Evolutionary conservation across 2,888 invertebrate species (phyloP), one percentile per base, ranked within the genome.

Genomic region (Chalcis sispes): DNA sequence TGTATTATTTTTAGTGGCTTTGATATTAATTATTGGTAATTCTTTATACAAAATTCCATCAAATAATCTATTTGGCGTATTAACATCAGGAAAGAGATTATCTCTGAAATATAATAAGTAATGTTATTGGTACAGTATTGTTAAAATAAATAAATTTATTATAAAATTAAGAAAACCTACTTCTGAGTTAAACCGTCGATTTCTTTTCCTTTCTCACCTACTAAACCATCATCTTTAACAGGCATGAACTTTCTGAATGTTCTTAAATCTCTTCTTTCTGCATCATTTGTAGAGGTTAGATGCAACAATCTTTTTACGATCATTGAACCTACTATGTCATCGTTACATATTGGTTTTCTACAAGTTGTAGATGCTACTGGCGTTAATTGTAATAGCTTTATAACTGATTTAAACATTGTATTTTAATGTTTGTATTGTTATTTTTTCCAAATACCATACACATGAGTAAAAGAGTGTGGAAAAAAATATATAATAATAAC

Each of bases 1-100:
- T 10, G 98, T 98, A 88, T 98, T 98, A 90, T 98, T 98, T 76
- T 92, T 92, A 10, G 94, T 93, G 0, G 95, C 94, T 84, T 93
- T 91, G 59, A 98, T 93, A 87, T 96, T 94, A 82, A 95, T 92
- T 73, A 98, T 91, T 0, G 97, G 97, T 65, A 98, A 85, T 61
- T 96, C 93, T 85, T 93, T 93, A 87, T 93, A 98, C 1, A 92
- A 92, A 0, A 93, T 89, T 0, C 96, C 96, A 86, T 95, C 91
- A 83, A 96, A 95, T 2, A 96, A 85, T 82, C 90, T 89, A 76
- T 92, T 91, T 46, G 94, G 93, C 0, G 96, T 95, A 67, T 92
- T 91, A 73, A 90, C 89, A 84, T 94, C 93, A 0, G 96, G 96
- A 85, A 95, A 87, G 0, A 92, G 91, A 66, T 91, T 90, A 85